These are phyloP conservation scores for Lacanobia oleracea DNA, from an alignment of 2,888 invertebrate species.

Conservation along the genomic window DNA sequence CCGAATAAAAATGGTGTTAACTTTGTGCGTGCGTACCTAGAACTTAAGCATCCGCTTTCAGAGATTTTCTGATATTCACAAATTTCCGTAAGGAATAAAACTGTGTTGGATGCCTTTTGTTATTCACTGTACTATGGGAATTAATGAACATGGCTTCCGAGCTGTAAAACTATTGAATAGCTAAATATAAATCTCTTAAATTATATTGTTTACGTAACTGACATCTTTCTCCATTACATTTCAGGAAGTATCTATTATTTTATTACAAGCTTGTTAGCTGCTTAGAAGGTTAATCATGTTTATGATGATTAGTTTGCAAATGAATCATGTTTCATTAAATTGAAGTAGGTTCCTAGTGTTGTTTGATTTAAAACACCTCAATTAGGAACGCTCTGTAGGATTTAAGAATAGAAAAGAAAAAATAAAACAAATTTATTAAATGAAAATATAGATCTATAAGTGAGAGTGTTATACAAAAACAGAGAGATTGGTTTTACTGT, in stretches of 20 bases:
- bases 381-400: background rate
- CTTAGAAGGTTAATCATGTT: background rate
- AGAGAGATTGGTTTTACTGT: no score
- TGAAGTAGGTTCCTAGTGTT: background rate
- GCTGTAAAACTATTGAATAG: background rate
- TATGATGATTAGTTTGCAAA: background rate
- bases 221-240: background rate
- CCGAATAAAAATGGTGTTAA: no score
- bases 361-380: background rate
- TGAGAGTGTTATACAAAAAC: no score
- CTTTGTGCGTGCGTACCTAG: no score
- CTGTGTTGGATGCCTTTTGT: no score
- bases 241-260: slow-evolving; percentile 6
- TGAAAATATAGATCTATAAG: no score
- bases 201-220: background rate
- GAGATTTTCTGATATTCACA: no score
- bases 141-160: background rate
- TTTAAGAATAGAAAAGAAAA: background rate
- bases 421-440: no score
- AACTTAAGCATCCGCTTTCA: no score
- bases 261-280: background rate
- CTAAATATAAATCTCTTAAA: background rate
- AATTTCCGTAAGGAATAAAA: no score
- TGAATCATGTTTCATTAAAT: background rate
- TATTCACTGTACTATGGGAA: no score